A percentile compares a stretch with the other conserved stretches of the same genome.
These are phyloP conservation scores for Kobus ellipsiprymnus DNA, from an alignment of 2,113 vertebrate species.

Conservation along the genomic window DNA sequence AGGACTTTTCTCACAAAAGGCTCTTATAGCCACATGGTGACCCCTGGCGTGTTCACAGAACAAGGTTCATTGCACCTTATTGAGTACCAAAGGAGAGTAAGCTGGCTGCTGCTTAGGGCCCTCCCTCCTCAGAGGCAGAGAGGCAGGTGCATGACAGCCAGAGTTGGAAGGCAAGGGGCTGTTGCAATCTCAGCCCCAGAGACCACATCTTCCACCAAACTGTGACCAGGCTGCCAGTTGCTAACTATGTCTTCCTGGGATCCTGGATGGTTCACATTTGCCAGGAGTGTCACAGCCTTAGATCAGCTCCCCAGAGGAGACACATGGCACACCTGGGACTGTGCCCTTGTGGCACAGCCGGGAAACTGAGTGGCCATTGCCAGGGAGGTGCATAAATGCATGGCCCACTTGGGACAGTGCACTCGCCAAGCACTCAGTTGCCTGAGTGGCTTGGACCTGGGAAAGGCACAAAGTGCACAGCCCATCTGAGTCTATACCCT, in stretches of 20 bases:
- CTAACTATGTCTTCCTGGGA: too few relatives aligned
- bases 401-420: not conserved
- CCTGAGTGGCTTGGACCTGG: not conserved
- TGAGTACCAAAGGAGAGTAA: not conserved
- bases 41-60: not conserved
- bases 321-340: not conserved
- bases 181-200: too few relatives aligned
- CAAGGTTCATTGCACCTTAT: not conserved
- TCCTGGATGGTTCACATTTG: not conserved
- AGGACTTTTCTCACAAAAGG: too few relatives aligned
- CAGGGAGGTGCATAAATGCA: not conserved
- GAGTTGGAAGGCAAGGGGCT: too few relatives aligned
- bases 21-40: not conserved
- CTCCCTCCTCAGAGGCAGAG: not conserved
- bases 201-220: too few relatives aligned
- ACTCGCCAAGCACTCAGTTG: not conserved
- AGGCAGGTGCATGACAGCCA: too few relatives aligned
- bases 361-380: not conserved
- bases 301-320: not conserved
- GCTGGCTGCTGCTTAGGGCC: not conserved
- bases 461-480: not conserved
- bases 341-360: rapidly evolving
- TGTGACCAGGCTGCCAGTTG: too few relatives aligned
- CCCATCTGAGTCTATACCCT: not conserved
- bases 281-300: too few relatives aligned